A percentile compares a stretch with the other conserved stretches of the same genome.
These are phyloP conservation scores for Cremastinae sp. DNA, from an alignment of 2,888 invertebrate species.

Conservation along the genomic window DNA sequence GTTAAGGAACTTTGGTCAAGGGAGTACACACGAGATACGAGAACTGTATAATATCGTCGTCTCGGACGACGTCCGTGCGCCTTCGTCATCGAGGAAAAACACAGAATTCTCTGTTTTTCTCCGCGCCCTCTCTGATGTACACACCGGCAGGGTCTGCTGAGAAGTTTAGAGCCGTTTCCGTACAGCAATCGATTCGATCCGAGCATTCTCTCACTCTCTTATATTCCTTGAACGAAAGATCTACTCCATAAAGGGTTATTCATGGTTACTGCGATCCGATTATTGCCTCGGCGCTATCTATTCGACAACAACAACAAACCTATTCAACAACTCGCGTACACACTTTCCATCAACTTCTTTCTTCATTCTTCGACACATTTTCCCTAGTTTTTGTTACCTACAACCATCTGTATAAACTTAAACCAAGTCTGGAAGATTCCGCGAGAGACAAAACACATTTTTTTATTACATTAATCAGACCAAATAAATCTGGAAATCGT, in stretches of 20 bases:
- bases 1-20: slow-evolving; percentile 38
- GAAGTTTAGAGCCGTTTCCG: slow-evolving; percentile 57
- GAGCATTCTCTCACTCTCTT: slow-evolving; percentile 18
- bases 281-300: slow-evolving; percentile 55
- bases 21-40: neutral
- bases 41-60: slow-evolving; percentile 19
- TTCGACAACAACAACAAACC: too few species aligned
- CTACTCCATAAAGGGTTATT: slow-evolving; percentile 59
- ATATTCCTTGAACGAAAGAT: slow-evolving; percentile 33
- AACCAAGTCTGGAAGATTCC: too few species aligned
- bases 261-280: slow-evolving; percentile 54
- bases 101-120: neutral
- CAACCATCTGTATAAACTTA: too few species aligned
- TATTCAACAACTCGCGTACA: slow-evolving; percentile 49
- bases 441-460: too few species aligned
- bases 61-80: neutral
- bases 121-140: too few species aligned
- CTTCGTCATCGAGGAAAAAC: slow-evolving; percentile 1
- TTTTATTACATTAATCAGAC: too few species aligned
- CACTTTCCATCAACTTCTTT: neutral
- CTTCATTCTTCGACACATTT: neutral
- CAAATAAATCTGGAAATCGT: too few species aligned
- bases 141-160: slow-evolving; percentile 40
- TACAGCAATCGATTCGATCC: slow-evolving; percentile 59
- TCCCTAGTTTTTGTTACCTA: neutral